Conservation (phyloP, 1,140 invertebrate genomes). For the Drosophila pectinifera region DNA sequence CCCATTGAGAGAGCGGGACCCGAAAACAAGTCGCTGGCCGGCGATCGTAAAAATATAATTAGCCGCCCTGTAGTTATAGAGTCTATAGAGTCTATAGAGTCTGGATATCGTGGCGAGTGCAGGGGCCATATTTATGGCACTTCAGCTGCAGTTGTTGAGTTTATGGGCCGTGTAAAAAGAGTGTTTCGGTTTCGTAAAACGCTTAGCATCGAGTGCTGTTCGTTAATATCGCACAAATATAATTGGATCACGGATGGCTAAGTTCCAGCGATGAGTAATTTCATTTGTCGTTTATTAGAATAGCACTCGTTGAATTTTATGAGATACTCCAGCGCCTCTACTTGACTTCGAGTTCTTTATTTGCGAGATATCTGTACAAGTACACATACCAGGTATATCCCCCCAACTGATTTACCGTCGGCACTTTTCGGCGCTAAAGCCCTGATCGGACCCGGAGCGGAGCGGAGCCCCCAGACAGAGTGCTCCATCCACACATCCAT, state of each 20-base stretch:
- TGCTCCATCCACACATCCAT: conserved; percentile 2
- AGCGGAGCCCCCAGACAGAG: conserved; percentile 23
- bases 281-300: conserved; percentile 83
- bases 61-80: too few relatives aligned
- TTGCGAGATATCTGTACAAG: conserved; percentile 34
- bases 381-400: conserved; percentile 7
- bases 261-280: conserved; percentile 71
- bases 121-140: conserved; percentile 69
- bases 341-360: conserved; percentile 82
- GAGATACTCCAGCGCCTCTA: conserved; percentile 79
- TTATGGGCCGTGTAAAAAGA: conserved; percentile 64
- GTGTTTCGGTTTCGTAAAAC: conserved; percentile 28
- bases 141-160: conserved; percentile 64
- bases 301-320: conserved; percentile 80
- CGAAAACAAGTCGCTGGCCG: conserved; percentile 16
- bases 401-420: conserved; percentile 27
- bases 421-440: neutral
- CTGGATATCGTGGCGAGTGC: conserved; percentile 15
- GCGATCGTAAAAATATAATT: conserved; percentile 46
- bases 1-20: conserved; percentile 18
- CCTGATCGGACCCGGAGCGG: neutral
- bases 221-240: conserved; percentile 55
- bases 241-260: conserved; percentile 32
- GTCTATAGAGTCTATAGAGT: neutral
- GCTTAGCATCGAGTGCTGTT: conserved; percentile 22